A percentile compares a stretch with the other conserved stretches of the same genome.
These are phyloP conservation scores for Tragelaphus eurycerus DNA, from an alignment of 2,797 vertebrate genomes.

Conservation along the genomic window DNA sequence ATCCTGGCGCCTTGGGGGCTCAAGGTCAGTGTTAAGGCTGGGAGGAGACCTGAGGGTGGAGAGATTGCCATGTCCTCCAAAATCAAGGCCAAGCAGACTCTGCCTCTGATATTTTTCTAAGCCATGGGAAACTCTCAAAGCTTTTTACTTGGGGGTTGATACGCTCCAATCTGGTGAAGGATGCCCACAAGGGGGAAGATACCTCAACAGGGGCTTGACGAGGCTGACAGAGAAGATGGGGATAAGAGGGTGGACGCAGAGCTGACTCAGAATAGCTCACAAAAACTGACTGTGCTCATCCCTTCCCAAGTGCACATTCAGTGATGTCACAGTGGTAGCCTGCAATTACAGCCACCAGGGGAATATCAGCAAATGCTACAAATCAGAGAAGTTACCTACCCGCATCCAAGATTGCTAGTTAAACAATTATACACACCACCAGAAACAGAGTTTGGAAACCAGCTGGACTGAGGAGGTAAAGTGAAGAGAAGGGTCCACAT, in stretches of 20 bases:
- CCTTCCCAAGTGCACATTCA: neutral
- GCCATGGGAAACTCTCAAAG: neutral
- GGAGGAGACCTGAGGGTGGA: neutral
- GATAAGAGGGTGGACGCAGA: neutral
- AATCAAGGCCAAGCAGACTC: neutral
- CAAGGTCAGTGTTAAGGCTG: neutral
- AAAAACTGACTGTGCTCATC: neutral
- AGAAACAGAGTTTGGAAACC: neutral
- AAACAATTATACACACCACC: neutral
- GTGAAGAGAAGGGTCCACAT: neutral
- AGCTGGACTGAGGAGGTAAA: neutral
- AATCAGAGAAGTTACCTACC: neutral
- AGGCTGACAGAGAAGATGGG: neutral
- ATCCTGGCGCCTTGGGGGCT: neutral
- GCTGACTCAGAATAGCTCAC: neutral
- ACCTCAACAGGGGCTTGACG: neutral
- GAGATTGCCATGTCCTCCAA: neutral
- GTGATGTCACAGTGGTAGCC: neutral
- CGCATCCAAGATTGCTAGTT: neutral
- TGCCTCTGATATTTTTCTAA: neutral
- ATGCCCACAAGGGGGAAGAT: neutral
- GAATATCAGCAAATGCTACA: neutral
- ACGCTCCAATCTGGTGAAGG: neutral
- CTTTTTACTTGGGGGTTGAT: neutral
- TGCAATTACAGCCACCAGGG: neutral